Conservation (phyloP, 2,888 invertebrate genomes). For the Sepiola atlantica region DNA sequence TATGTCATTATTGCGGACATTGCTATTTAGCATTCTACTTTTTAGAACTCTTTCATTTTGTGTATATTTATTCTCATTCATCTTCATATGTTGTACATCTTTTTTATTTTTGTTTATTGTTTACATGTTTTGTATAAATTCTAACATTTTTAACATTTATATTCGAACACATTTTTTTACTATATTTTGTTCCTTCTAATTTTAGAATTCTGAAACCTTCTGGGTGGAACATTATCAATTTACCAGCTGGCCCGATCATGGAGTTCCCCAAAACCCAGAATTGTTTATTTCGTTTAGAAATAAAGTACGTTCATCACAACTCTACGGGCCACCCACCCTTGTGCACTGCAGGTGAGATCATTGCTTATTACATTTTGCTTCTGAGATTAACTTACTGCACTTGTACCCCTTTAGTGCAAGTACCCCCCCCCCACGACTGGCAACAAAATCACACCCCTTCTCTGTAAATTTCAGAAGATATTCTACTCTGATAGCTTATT, state of each 20-base stretch:
- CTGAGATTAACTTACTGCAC: too few species aligned
- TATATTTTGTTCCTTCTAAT: background rate
- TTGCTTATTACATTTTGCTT: background rate
- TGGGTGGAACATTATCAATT: background rate
- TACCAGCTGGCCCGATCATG: background rate
- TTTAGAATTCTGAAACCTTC: background rate
- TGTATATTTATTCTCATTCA: too few species aligned
- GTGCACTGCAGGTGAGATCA: background rate
- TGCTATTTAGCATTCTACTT: too few species aligned
- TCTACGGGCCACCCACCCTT: background rate
- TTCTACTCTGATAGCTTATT: too few species aligned
- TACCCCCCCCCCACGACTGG: too few species aligned
- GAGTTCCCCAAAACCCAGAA: background rate
- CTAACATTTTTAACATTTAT: too few species aligned
- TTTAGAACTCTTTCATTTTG: too few species aligned
- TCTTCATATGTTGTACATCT: too few species aligned
- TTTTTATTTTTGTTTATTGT: too few species aligned
- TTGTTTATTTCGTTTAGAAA: background rate
- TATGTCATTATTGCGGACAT: too few species aligned
- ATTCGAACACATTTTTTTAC: background rate
- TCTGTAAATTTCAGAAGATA: background rate
- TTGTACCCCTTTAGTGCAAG: too few species aligned
- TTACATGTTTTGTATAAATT: background rate
- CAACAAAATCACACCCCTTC: too few species aligned
- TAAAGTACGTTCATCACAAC: background rate